phyloP scores from a whole-genome alignment of 2,113 vertebrate species.

The Tursiops truncatus region DNA sequence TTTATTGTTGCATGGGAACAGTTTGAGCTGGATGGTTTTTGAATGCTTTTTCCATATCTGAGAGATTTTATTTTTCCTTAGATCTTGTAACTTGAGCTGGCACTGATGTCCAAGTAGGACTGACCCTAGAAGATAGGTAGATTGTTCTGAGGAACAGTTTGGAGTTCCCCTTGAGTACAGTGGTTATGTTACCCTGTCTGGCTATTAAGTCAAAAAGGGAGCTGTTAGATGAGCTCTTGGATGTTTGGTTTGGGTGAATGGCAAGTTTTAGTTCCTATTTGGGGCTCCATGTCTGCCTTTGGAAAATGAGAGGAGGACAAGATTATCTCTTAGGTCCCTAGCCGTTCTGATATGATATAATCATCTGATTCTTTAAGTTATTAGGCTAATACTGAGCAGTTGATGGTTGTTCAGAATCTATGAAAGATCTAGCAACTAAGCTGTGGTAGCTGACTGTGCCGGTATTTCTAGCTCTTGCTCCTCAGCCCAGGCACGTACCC shows the following conservation, averaged over 20 bases:
- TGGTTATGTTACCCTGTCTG: not conserved
- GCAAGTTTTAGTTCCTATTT: not conserved
- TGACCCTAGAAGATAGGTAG: not conserved
- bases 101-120: not conserved
- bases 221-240: not conserved
- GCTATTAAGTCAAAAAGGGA: not conserved
- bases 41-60: not conserved
- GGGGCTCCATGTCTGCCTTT: not conserved
- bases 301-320: not conserved
- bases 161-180: not conserved
- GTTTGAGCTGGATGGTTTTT: not conserved
- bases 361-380: not conserved
- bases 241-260: not conserved
- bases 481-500: not conserved
- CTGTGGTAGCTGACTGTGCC: too few species aligned
- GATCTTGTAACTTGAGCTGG: not conserved
- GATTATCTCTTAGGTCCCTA: not conserved
- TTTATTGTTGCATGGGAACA: not conserved
- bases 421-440: not conserved
- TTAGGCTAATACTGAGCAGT: not conserved
- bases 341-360: not conserved
- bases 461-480: not conserved
- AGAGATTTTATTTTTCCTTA: constrained; percentile 19
- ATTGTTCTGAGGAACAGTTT: not conserved
- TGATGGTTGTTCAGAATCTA: not conserved